Conservation (phyloP, 2,113 vertebrate genomes). For the Hylia prasina region DNA sequence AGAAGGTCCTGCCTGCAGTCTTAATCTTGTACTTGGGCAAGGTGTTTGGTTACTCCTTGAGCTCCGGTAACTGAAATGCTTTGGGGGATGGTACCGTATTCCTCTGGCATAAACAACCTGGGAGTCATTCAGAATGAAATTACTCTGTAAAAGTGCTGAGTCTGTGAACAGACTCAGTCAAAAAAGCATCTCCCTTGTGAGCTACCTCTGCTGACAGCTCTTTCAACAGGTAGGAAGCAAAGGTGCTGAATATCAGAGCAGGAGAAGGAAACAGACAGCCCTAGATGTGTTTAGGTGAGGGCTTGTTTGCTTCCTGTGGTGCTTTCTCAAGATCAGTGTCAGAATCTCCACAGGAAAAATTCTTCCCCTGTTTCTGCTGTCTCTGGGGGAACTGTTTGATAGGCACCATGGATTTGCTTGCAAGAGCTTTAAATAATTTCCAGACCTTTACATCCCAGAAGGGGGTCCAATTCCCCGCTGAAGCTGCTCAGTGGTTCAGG, state of each 20-base stretch:
- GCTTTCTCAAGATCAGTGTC: constrained; percentile 31
- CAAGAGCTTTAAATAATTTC: constrained; percentile 58
- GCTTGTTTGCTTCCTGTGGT: constrained; percentile 25
- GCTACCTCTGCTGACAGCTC: not conserved
- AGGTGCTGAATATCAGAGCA: constrained; percentile 12
- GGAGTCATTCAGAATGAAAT: not conserved
- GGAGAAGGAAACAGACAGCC: constrained; percentile 16
- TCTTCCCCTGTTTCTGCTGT: not conserved
- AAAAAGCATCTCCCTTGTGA: not conserved
- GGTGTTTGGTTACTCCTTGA: not conserved
- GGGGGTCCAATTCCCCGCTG: constrained; percentile 20
- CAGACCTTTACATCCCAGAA: constrained; percentile 29
- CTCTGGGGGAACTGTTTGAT: constrained; percentile 35
- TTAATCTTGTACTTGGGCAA: not conserved
- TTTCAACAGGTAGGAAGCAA: constrained; percentile 1
- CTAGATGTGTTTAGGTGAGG: constrained; percentile 25
- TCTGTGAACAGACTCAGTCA: not conserved
- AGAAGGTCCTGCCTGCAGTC: not conserved
- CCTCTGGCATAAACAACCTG: not conserved
- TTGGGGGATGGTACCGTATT: not conserved
- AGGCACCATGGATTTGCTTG: constrained; percentile 53
- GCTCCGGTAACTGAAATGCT: not conserved
- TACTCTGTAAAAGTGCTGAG: not conserved
- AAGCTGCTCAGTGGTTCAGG: constrained; percentile 10
- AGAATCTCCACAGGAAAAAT: constrained; percentile 14